phyloP scores from a whole-genome alignment of 2,797 vertebrate genomes.

The Borostomias antarcticus region DNA sequence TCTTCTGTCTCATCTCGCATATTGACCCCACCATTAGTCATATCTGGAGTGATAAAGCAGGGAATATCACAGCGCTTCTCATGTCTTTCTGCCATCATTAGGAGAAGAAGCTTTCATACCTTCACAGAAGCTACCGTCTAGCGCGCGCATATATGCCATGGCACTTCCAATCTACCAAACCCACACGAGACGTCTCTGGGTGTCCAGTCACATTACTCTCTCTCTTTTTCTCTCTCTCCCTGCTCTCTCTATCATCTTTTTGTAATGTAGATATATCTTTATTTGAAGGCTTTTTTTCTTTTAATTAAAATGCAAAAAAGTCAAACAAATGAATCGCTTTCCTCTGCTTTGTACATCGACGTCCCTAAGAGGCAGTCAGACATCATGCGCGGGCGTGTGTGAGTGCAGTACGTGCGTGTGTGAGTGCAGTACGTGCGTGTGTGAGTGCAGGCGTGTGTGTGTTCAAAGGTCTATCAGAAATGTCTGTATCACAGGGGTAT shows the following conservation, averaged over 20 bases:
- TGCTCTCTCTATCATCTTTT: no score
- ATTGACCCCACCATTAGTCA: conserved; percentile 62
- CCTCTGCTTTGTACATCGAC: background rate
- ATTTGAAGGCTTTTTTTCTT: background rate
- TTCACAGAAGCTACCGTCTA: conserved; percentile 10
- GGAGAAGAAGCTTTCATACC: conserved; percentile 8
- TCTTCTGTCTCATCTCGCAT: conserved; percentile 69
- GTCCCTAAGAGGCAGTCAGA: background rate
- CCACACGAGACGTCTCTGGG: background rate
- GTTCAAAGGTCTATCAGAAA: conserved; percentile 13
- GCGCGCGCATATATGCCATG: background rate
- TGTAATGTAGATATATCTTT: no score
- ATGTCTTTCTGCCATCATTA: conserved; percentile 22
- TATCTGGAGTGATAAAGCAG: conserved; percentile 56
- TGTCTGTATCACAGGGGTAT: conserved; percentile 16
- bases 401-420: background rate
- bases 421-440: background rate
- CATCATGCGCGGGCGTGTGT: background rate
- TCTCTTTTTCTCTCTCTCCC: background rate
- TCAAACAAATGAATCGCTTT: background rate
- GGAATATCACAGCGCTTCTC: conserved; percentile 35
- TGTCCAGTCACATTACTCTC: background rate
- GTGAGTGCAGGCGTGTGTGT: no score
- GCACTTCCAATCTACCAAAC: background rate
- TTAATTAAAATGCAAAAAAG: background rate